These are phyloP conservation scores for Ophioderma brevispina DNA, from an alignment of 35 echinoderm and acorn worm species.

Conservation along the genomic window DNA sequence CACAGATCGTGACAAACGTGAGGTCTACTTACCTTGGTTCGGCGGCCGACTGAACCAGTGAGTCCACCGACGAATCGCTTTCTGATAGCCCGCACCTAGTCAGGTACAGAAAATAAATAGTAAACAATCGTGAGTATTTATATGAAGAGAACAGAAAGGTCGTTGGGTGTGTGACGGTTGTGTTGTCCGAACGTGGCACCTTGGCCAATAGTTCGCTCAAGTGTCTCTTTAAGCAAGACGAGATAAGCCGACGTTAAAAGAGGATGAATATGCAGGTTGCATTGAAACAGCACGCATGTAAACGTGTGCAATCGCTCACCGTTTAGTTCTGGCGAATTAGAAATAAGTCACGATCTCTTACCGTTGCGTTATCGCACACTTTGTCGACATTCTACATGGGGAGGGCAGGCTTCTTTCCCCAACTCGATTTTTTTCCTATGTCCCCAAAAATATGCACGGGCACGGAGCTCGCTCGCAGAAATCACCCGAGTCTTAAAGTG, in stretches of 20 bases:
- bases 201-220: conserved; percentile 9
- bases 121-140: conserved; percentile 33
- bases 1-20: not conserved
- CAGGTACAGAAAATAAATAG: conserved; percentile 33
- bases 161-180: not conserved
- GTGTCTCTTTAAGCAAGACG: conserved; percentile 10
- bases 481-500: conserved; percentile 48
- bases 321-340: conserved; percentile 30
- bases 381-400: conserved; percentile 11
- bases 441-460: conserved; percentile 36
- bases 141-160: conserved; percentile 1
- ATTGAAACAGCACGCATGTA: conserved; percentile 79
- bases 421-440: not conserved
- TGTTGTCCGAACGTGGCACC: conserved; percentile 38
- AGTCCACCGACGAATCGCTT: not conserved
- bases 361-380: conserved; percentile 21
- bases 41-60: not conserved
- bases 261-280: conserved; percentile 27
- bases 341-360: conserved; percentile 63
- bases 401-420: conserved; percentile 19
- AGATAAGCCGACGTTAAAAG: conserved; percentile 21
- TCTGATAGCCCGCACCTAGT: not conserved
- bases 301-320: conserved; percentile 72
- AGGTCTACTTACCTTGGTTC: not conserved
- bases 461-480: conserved; percentile 38